These are phyloP conservation scores for Rissa tridactyla DNA, from an alignment of 2,113 vertebrate genomes.

Conservation along the genomic window DNA sequence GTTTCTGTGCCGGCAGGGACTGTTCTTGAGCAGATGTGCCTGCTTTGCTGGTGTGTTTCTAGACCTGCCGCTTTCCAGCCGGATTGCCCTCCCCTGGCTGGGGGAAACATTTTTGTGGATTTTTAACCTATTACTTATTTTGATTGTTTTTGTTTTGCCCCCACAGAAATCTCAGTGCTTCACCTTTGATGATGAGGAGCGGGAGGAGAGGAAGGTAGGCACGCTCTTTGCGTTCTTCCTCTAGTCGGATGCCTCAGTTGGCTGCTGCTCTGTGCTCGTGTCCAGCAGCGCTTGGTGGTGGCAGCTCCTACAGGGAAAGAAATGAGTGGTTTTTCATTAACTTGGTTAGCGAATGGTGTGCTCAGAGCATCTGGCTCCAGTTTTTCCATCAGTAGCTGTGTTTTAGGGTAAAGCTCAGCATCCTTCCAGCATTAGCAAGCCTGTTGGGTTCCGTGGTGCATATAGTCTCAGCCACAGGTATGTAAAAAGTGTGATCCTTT, in stretches of 20 bases:
- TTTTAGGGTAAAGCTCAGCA: not conserved
- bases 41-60: not conserved
- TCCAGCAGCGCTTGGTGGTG: not conserved
- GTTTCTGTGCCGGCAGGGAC: not conserved
- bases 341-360: not conserved
- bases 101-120: too few relatives aligned
- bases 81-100: not conserved
- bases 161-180: constrained; percentile 88
- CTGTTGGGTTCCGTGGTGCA: not conserved
- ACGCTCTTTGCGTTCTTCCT: not conserved
- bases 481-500: not conserved
- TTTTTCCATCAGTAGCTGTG: not conserved
- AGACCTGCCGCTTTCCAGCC: not conserved
- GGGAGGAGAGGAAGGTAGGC: constrained; percentile 86
- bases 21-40: not conserved
- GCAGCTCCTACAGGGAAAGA: not conserved
- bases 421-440: not conserved
- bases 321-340: not conserved
- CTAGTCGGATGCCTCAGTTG: too few relatives aligned
- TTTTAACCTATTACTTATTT: not conserved
- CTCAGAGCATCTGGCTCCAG: not conserved
- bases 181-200: constrained; percentile 80
- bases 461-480: accelerated
- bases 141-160: not conserved
- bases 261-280: not conserved